Base-by-base conservation (phyloP, 1,140 invertebrate species). In the Bombus ignitus region DNA sequence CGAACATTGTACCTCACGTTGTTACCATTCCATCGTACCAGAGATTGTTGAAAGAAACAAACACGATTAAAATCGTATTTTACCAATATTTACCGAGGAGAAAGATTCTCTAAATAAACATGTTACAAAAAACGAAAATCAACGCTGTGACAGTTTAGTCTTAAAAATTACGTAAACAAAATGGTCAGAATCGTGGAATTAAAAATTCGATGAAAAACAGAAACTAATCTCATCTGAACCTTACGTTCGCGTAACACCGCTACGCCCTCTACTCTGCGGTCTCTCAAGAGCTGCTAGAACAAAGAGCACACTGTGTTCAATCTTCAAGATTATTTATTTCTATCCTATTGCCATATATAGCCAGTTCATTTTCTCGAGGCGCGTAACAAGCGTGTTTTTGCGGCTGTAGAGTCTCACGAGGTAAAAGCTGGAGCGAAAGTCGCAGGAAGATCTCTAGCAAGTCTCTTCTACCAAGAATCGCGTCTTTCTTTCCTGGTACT, bases 381-480 rank as follows among this genome's bases (percentile, higher is more conserved):
- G 13, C 13, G 39, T 25, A 3, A 10, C 37, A 32, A 73, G 68
- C 37, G 39, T 18, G 79, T 75, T 82, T 71, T 81, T 53, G 57
- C 66, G 4, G 6, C 47, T 35, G 25, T 18, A 6, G 35, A 28
- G 22, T 22, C 15, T 3, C 47, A 22, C 70, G 53, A 28, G 25
- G 72, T 76, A 76, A 82, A 82, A 75, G 39, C 57, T 8, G 18
- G 4, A 65, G 81, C 71, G 81, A 82, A 82, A 82, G 81, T 82
- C 59, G 22, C 81, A 18, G 71, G 72, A 76, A 32, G 59, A 76
- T 76, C 80, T 62, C 59, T 25, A 62, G 28, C 59, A 12, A 53
- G 53, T 22, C 71, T 65, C 37, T 9, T 39, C 42, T 83, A 39
- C 59, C 42, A 39, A 83, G 81, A 83, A 83, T 76, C 81, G 57